Percentiles rank a stretch among this genome's conserved stretches.
Conservation (phyloP, 1,140 invertebrate genomes). For the Aporrectodea caliginosa region DNA sequence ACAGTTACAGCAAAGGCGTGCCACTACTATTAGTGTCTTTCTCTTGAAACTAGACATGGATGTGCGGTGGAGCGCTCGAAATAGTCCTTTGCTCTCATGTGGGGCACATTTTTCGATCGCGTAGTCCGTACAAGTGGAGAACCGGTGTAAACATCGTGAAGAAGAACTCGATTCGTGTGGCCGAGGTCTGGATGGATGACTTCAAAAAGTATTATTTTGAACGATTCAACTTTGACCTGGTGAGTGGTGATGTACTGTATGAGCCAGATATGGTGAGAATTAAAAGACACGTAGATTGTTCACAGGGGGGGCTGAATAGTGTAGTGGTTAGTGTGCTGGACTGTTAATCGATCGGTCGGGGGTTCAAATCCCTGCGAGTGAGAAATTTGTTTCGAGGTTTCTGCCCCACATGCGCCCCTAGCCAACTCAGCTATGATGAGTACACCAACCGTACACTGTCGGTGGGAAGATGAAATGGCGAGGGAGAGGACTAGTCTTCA, state of each 20-base stretch:
- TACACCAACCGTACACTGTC: too few species aligned
- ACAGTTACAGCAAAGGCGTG: neutral
- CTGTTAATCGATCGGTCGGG: neutral
- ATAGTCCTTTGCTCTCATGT: conserved; percentile 94
- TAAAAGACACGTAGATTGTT: neutral
- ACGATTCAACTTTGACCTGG: conserved; percentile 61
- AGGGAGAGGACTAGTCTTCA: too few species aligned
- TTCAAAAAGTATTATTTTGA: conserved; percentile 81
- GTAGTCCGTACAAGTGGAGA: conserved; percentile 42
- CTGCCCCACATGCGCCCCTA: too few species aligned
- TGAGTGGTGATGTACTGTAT: neutral
- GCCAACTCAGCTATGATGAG: too few species aligned
- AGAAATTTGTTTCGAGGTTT: too few species aligned
- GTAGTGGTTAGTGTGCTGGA: neutral
- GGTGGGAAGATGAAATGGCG: too few species aligned
- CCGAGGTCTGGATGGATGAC: conserved; percentile 76
- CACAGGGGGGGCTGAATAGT: neutral
- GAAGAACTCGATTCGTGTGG: conserved; percentile 57
- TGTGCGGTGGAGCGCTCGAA: conserved; percentile 70
- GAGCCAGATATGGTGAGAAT: conserved; percentile 1
- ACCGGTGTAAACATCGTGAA: conserved; percentile 42
- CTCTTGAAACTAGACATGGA: neutral
- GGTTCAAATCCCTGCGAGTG: too few species aligned
- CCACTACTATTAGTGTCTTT: neutral
- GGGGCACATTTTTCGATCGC: conserved; percentile 84